Percentiles rank a stretch among this genome's conserved stretches.
Evolutionary conservation across 2,888 invertebrate genomes (phyloP).

Genomic region (Cantharis nigra): DNA sequence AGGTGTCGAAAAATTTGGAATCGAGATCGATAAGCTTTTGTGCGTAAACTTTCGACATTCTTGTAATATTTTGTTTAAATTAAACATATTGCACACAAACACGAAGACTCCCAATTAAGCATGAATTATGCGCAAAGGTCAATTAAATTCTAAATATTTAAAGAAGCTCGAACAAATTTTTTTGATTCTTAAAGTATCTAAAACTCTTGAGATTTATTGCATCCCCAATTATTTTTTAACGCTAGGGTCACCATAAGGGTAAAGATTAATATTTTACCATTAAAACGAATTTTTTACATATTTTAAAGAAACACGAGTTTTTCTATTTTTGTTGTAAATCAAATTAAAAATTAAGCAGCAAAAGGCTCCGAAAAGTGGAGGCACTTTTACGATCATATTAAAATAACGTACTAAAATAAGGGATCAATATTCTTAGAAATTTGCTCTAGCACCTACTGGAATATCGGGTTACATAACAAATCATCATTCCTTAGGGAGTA

Average conservation of each 20-base stretch:
- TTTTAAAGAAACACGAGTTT: not conserved
- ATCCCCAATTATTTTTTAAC: not conserved
- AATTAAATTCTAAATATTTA: not conserved
- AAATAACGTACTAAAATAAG: not conserved
- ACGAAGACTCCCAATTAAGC: not conserved
- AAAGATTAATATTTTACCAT: not conserved
- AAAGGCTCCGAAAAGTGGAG: not conserved
- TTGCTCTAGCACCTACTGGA: not conserved
- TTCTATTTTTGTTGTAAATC: not conserved
- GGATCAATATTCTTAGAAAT: conserved; percentile 2
- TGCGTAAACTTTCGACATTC: not conserved
- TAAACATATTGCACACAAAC: not conserved
- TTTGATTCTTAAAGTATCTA: not conserved
- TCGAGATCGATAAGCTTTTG: not conserved
- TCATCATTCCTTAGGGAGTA: conserved; percentile 26
- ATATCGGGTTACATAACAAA: conserved; percentile 34
- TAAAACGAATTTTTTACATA: not conserved
- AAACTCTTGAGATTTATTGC: not conserved
- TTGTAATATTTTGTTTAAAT: not conserved
- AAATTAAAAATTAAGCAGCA: not conserved
- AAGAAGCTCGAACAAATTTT: not conserved
- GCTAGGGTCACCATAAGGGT: not conserved
- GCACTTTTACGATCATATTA: not conserved
- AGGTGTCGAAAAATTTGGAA: not conserved
- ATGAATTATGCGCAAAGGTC: not conserved